These are phyloP conservation scores for Zonotrichia leucophrys DNA, from an alignment of 2,113 vertebrate species.

Conservation along the genomic window DNA sequence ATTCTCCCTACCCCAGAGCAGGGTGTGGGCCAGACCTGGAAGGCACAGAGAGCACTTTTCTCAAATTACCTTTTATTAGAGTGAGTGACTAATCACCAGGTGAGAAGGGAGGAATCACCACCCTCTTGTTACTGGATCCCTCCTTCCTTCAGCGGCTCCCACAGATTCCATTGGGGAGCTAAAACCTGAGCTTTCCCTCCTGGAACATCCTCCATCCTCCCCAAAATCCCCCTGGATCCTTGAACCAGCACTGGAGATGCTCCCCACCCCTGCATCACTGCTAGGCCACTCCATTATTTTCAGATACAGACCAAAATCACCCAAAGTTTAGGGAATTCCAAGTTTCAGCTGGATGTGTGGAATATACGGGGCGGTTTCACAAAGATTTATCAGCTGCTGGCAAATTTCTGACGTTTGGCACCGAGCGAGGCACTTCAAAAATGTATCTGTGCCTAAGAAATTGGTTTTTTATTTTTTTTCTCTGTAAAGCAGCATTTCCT, in stretches of 20 bases:
- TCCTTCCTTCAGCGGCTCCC: background rate
- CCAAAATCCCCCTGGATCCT: background rate
- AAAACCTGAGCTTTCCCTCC: background rate
- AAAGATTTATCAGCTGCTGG: conserved; percentile 32
- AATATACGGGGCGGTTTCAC: background rate
- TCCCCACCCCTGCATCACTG: background rate
- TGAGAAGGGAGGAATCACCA: background rate
- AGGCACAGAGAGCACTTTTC: background rate
- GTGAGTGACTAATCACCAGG: background rate
- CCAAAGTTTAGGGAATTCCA: background rate
- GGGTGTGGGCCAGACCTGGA: background rate
- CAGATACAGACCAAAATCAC: background rate
- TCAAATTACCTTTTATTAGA: background rate
- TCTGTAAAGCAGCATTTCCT: conserved; percentile 1
- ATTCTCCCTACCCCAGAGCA: background rate
- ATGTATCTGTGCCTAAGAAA: background rate
- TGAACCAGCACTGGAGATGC: background rate
- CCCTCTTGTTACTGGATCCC: background rate
- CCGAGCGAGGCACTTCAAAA: background rate
- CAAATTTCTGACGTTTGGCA: conserved; percentile 6
- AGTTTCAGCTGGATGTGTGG: background rate
- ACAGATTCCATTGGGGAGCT: background rate
- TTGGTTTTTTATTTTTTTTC: background rate
- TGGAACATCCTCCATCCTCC: background rate
- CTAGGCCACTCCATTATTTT: background rate